Evolutionary conservation across 2,888 invertebrate genomes (phyloP), one percentile per base, ranked within the genome.

Genomic region (Cyclophora albipunctata): DNA sequence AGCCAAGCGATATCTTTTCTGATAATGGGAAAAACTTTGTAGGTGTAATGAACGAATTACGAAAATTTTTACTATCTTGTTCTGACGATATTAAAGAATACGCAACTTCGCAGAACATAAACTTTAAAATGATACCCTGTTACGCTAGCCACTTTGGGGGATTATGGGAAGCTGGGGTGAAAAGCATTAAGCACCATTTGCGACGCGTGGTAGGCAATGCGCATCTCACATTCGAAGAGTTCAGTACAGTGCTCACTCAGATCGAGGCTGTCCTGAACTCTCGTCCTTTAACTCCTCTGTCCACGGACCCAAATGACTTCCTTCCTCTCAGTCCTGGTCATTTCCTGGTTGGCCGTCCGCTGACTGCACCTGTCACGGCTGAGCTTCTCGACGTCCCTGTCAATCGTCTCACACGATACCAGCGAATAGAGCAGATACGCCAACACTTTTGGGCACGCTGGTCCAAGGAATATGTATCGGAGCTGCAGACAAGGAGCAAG

Each of bases 231-330:
- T 41, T 41, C 7, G 48, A 57, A 34, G 58, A 59, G 44, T 45
- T 59, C 41, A 7, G 47, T 3, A 59, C 57, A 4, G 45, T 58
- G 5, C 57, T 55, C 47, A 42, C 57, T 34, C 57, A 60, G 49
- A 54, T 63, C 42, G 60, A 60, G 45, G 54, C 61, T 3, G 55
- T 59, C 20, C 46, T 61, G 3, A 64, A 60, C 41, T 57, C 57
- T n/a, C 59, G 62, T 37, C 64, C 61, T 33, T 48, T 64, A 42
- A 57, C 50, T 45, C 62, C 62, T 7, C 5, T 64, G n/a, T 61
- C 60, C 3, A 54, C 58, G 5, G 49, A 42, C 41, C 59, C 60
- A 43, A 40, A 60, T 42, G 60, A 64, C 40, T 47, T 56, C 45
- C 54, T 51, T 3, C 49, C 53, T 45, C 48, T 63, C 5, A 46